Evolutionary conservation across 1,140 invertebrate genomes (phyloP).

Genomic region (Anoplophora glabripennis): DNA sequence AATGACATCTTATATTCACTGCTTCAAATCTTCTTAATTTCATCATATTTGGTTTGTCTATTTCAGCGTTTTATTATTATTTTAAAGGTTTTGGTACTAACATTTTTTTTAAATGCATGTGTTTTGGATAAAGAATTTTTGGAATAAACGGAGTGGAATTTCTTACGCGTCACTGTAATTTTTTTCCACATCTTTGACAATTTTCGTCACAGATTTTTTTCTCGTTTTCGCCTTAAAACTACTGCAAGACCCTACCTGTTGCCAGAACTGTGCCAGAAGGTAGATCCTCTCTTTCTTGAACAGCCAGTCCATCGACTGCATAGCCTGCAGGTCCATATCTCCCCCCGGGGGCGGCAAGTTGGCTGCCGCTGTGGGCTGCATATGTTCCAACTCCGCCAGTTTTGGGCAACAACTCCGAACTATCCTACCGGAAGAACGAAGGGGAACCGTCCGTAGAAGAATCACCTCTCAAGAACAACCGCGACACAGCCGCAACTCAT

Average conservation of each 20-base stretch:
- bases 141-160: too few relatives aligned
- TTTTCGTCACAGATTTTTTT: background rate
- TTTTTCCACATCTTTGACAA: too few relatives aligned
- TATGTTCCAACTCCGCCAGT: constrained; percentile 49
- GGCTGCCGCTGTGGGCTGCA: constrained; percentile 64
- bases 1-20: too few relatives aligned
- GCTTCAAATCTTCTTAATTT: too few relatives aligned
- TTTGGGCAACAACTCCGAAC: constrained; percentile 15
- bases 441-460: background rate
- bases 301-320: constrained; percentile 92
- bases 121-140: too few relatives aligned
- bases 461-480: constrained; percentile 13
- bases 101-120: too few relatives aligned
- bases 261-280: constrained; percentile 88
- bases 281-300: constrained; percentile 92
- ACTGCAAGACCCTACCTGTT: constrained; percentile 70
- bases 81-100: too few relatives aligned
- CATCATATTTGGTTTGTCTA: too few relatives aligned
- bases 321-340: constrained; percentile 79
- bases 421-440: background rate
- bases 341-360: constrained; percentile 55
- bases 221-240: background rate
- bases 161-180: too few relatives aligned
- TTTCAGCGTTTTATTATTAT: too few relatives aligned
- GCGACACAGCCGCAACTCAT: constrained; percentile 8